These are phyloP conservation scores for Heliocidaris tuberculata DNA, from an alignment of 35 echinoderm and acorn worm species.

Conservation along the genomic window DNA sequence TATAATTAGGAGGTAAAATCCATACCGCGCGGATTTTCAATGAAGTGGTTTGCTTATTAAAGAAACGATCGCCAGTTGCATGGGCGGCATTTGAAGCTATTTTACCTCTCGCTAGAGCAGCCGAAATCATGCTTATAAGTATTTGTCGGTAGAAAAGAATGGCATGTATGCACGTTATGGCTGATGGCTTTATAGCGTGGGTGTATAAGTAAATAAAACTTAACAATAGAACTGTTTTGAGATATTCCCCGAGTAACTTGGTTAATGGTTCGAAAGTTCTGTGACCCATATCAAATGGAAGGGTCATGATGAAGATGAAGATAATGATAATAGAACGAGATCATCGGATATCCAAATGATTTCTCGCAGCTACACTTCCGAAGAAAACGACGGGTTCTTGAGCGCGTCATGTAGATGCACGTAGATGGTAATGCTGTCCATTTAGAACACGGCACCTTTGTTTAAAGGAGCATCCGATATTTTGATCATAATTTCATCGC, in stretches of 20 bases:
- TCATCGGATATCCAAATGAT: no score
- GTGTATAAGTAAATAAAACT: background rate
- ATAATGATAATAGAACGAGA: no score
- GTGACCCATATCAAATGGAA: background rate
- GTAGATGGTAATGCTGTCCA: no score
- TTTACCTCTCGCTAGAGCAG: background rate
- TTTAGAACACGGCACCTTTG: no score
- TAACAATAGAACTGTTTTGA: background rate
- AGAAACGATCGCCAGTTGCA: background rate
- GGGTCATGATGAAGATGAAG: background rate
- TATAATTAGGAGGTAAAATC: background rate
- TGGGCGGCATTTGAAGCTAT: background rate
- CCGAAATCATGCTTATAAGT: background rate
- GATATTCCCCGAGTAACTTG: background rate
- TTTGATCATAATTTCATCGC: no score
- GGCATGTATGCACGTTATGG: background rate
- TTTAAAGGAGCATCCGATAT: no score
- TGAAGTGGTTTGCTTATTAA: background rate
- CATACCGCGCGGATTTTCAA: background rate
- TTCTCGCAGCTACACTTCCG: no score
- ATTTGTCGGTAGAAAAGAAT: background rate
- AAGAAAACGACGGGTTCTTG: background rate
- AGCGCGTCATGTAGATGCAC: background rate
- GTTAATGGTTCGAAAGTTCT: background rate
- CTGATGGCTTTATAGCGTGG: background rate